Evolutionary conservation across 2,888 invertebrate species (phyloP).

Genomic region (Phymatocera aterrima): DNA sequence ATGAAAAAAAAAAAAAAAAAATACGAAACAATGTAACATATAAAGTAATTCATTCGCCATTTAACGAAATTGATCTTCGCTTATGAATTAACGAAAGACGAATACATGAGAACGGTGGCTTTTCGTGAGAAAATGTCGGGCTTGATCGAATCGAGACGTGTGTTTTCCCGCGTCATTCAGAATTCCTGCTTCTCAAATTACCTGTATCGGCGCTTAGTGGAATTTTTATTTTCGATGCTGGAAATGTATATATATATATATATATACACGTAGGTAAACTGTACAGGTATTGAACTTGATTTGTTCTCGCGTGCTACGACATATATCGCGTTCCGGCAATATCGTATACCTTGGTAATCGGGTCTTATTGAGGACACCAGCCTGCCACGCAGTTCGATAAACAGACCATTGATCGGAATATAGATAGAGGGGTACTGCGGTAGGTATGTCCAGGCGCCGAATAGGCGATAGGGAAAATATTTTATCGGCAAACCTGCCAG

Average conservation of each 20-base stretch:
- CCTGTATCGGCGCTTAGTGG: too few species aligned
- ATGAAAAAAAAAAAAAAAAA: too few species aligned
- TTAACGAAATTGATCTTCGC: too few species aligned
- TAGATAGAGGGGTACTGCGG: not conserved
- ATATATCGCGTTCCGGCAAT: not conserved
- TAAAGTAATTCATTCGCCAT: too few species aligned
- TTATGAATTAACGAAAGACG: too few species aligned
- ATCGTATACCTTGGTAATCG: not conserved
- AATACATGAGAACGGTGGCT: too few species aligned
- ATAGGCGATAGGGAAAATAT: not conserved
- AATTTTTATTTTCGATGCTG: too few species aligned
- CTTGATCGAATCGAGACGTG: too few species aligned
- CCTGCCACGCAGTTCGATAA: conserved; percentile 29
- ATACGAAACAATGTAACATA: too few species aligned
- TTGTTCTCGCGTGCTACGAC: conserved; percentile 16
- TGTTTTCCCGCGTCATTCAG: too few species aligned
- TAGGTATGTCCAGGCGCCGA: not conserved
- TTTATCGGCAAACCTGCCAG: not conserved
- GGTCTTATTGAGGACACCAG: conserved; percentile 7
- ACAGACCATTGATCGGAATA: conserved; percentile 5
- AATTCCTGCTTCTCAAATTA: too few species aligned
- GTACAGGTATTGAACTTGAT: not conserved
- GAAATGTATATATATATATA: not conserved
- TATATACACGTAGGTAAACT: not conserved
- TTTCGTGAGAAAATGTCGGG: too few species aligned